Base-by-base conservation (phyloP, 92 coral and sea anemone genomes). In the Epizoanthus illoricatus region DNA sequence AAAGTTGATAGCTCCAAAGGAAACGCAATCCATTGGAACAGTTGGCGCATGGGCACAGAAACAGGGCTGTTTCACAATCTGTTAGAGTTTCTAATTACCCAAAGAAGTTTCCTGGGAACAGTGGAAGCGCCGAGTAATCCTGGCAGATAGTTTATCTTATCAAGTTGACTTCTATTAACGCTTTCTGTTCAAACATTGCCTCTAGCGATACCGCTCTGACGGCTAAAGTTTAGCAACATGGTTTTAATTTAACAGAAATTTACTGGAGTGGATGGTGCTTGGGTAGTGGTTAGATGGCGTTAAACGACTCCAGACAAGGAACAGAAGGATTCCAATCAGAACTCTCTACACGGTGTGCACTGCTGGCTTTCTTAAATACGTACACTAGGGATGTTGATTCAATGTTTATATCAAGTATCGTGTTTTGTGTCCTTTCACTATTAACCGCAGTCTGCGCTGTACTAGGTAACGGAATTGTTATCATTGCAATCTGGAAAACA, bases 321-420 rank as follows among this genome's bases (percentile, higher is more conserved):
- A 64, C 67, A 11, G 33, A 33, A 40, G 17, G 17, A 12, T n/a
- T 63, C 24, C 57, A 42, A 19, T 4, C 69, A 24, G 69, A 61
- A 8, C 81, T 62, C 39, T 43, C 54, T 7, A 78, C 82, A 19
- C 23, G 20, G 4, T 78, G 82, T 20, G 3, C 71, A 2, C 42
- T 63, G 0, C 61, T 78, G 4, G 61, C 11, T 19, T 78, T 78
- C 69, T 41, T 78, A 45, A 64, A 78, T 59, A 78, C 82, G 13
- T 63, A 63, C 61, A 63, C 23, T 71, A 78, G 63, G 47, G 82
- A 78, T 63, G 57, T 78, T 45, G 82, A 78, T 19, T 78, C 82
- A 43, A 78, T 78, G 82, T 78, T 78, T 39, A 21, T 20, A 45
- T 43, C 82, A n/a, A 78, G 82, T 78, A 78, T 78, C 58, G 60